A percentile compares a stretch with the other conserved stretches of the same genome.
Evolutionary conservation across 2,888 invertebrate species (phyloP).

Genomic region (Ceramica pisi): DNA sequence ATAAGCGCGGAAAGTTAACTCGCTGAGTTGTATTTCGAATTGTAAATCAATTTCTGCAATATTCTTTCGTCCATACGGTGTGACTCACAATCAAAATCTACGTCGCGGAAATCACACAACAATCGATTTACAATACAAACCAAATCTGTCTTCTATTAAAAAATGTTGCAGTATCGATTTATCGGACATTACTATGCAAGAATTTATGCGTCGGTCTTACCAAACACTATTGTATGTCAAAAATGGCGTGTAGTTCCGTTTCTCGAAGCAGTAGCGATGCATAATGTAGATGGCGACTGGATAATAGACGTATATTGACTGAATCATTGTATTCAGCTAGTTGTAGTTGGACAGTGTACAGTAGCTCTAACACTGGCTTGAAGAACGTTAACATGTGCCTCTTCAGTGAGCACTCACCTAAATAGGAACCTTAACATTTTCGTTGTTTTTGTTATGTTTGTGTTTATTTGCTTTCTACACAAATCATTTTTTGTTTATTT

Average conservation of each 20-base stretch:
- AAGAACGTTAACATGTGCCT: slow-evolving; percentile 62
- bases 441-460: slow-evolving; percentile 85
- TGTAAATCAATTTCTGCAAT: slow-evolving; percentile 11
- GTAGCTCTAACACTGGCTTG: slow-evolving; percentile 70
- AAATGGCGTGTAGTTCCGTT: slow-evolving; percentile 64
- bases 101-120: slow-evolving; percentile 17
- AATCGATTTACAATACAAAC: slow-evolving; percentile 37
- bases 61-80: background rate
- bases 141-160: slow-evolving; percentile 26
- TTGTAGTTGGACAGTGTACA: slow-evolving; percentile 55
- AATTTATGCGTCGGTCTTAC: slow-evolving; percentile 60
- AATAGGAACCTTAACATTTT: slow-evolving; percentile 75
- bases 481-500: slow-evolving; percentile 92
- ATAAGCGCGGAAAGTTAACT: slow-evolving; percentile 1
- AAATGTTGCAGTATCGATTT: slow-evolving; percentile 35
- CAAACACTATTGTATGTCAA: slow-evolving; percentile 67
- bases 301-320: slow-evolving; percentile 56
- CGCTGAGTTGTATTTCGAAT: slow-evolving; percentile 6
- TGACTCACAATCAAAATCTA: slow-evolving; percentile 33
- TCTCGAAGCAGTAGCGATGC: slow-evolving; percentile 59
- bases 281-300: slow-evolving; percentile 60
- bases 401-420: slow-evolving; percentile 62
- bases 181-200: slow-evolving; percentile 64
- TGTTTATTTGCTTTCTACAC: slow-evolving; percentile 91
- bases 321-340: slow-evolving; percentile 34